A percentile compares a stretch with the other conserved stretches of the same genome.
Evolutionary conservation across 1,140 invertebrate species (phyloP).

Genomic region (Caenorhabditis latens): DNA sequence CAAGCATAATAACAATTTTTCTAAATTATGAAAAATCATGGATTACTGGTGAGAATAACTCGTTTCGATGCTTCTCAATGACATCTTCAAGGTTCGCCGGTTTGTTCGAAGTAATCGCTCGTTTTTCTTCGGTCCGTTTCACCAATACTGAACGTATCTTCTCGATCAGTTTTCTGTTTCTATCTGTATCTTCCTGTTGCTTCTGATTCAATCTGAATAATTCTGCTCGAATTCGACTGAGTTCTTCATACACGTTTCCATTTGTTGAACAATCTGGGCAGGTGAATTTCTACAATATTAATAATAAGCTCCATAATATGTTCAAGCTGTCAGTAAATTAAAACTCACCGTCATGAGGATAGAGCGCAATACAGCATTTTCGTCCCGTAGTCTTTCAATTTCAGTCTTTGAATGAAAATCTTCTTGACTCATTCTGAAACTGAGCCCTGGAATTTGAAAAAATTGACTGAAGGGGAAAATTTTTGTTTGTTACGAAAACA

Average conservation of each 20-base stretch:
- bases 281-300: background rate
- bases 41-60: too few species aligned
- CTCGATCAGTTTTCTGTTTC: background rate
- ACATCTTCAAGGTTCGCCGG: too few species aligned
- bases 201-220: background rate
- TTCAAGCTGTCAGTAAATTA: background rate
- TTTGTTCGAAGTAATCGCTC: too few species aligned
- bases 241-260: background rate
- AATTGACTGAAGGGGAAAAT: too few species aligned
- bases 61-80: too few species aligned
- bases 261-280: background rate
- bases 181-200: background rate
- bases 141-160: background rate
- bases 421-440: background rate
- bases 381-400: background rate
- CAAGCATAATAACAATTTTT: too few species aligned
- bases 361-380: background rate
- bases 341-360: background rate
- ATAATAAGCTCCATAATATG: too few species aligned
- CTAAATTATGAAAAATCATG: too few species aligned
- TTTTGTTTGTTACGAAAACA: too few species aligned
- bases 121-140: background rate
- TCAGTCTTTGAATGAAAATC: background rate
- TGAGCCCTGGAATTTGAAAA: too few species aligned
- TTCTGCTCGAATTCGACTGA: background rate